These are phyloP conservation scores for Embiotoca jacksoni DNA, from an alignment of 2,113 vertebrate species.

Conservation along the genomic window DNA sequence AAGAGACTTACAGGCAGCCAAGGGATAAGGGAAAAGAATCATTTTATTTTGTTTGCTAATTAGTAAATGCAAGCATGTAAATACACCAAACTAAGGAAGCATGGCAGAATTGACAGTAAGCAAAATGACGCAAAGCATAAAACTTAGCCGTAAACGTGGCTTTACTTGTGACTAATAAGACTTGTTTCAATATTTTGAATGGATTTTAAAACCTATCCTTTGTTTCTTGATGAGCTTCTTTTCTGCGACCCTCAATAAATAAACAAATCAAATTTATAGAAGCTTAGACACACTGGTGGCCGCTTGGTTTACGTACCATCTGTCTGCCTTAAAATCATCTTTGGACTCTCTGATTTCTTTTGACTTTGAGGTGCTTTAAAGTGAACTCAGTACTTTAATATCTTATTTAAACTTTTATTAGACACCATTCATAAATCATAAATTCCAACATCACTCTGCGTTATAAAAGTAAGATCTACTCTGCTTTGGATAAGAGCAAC, in stretches of 20 bases:
- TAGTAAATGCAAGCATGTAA: neutral
- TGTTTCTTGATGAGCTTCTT: neutral
- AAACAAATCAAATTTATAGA: neutral
- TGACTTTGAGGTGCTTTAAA: slow-evolving; percentile 15
- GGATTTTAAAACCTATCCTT: too few relatives aligned
- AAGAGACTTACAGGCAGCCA: neutral
- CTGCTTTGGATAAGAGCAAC: slow-evolving; percentile 12
- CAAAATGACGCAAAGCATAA: neutral
- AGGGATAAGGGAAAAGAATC: neutral
- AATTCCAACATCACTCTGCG: slow-evolving; percentile 6
- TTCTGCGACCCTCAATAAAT: neutral
- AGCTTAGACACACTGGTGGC: too few relatives aligned
- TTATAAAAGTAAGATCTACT: slow-evolving; percentile 25
- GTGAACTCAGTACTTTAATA: slow-evolving; percentile 18
- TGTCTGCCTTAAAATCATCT: too few relatives aligned
- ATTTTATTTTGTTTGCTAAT: slow-evolving; percentile 28
- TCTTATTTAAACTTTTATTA: slow-evolving; percentile 27
- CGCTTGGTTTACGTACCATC: too few relatives aligned
- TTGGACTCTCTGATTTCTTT: neutral
- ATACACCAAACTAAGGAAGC: slow-evolving; percentile 4
- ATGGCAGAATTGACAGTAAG: neutral
- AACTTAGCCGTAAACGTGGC: neutral
- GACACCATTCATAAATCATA: slow-evolving; percentile 30
- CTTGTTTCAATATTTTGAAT: too few relatives aligned
- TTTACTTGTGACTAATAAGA: too few relatives aligned